These are phyloP conservation scores for Euwallacea similis DNA, from an alignment of 1,140 invertebrate species.

Conservation along the genomic window DNA sequence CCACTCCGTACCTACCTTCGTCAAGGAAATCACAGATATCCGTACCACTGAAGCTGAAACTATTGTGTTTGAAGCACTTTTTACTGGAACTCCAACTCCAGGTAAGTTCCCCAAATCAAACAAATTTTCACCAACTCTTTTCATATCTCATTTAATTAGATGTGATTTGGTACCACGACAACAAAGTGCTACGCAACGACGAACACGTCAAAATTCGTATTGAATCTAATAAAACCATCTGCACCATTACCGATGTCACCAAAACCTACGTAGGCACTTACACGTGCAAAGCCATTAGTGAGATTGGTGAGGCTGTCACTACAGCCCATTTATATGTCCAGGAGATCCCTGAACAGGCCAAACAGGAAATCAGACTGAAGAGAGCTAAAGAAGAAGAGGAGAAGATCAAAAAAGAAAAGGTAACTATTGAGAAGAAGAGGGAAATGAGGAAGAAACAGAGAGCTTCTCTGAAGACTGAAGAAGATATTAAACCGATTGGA, in stretches of 20 bases:
- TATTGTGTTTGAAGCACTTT: conserved; percentile 74
- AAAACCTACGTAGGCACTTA: conserved; percentile 81
- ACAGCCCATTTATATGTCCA: conserved; percentile 75
- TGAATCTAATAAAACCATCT: conserved; percentile 71
- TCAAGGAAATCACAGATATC: conserved; percentile 75
- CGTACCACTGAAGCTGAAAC: conserved; percentile 73
- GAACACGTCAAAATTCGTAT: conserved; percentile 72
- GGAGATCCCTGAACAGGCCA: conserved; percentile 53
- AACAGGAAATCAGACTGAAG: conserved; percentile 51
- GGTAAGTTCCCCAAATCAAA: conserved; percentile 57
- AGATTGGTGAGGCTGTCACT: conserved; percentile 77
- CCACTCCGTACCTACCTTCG: conserved; percentile 78
- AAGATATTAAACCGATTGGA: conserved; percentile 57
- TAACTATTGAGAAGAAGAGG: conserved; percentile 57
- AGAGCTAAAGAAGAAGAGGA: conserved; percentile 62
- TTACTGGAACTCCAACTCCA: conserved; percentile 82
- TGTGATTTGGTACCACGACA: conserved; percentile 89
- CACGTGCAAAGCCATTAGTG: conserved; percentile 81
- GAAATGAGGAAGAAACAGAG: conserved; percentile 52
- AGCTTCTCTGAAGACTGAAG: conserved; percentile 52
- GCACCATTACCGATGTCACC: conserved; percentile 69
- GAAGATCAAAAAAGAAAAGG: conserved; percentile 58
- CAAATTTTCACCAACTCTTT: conserved; percentile 2
- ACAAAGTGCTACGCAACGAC: conserved; percentile 73
- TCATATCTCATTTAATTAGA: conserved; percentile 58